Conservation (phyloP, 2,113 vertebrate genomes). For the Albula glossodonta region DNA sequence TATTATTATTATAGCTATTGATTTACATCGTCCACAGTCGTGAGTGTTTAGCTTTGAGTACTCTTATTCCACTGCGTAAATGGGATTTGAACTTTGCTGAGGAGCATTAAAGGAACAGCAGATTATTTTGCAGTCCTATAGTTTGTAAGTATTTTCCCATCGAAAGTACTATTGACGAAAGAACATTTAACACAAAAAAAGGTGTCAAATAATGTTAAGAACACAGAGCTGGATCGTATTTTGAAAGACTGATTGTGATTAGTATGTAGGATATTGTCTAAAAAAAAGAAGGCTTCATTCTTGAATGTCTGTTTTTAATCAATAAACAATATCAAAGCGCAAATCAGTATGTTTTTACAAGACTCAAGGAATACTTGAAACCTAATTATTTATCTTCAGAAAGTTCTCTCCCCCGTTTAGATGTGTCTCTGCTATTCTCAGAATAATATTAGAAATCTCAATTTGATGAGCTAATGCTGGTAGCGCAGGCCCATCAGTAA, state of each 20-base stretch:
- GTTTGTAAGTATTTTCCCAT: too few relatives aligned
- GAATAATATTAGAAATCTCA: slow-evolving; percentile 47
- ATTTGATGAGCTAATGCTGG: slow-evolving; percentile 45
- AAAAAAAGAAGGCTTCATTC: not conserved
- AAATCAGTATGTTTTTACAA: not conserved
- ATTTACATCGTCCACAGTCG: not conserved
- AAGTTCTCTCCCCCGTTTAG: slow-evolving; percentile 19
- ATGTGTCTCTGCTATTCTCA: slow-evolving; percentile 25
- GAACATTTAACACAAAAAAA: not conserved
- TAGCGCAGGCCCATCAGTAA: not conserved
- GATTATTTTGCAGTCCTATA: too few relatives aligned
- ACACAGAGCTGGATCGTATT: not conserved
- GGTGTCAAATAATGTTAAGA: too few relatives aligned
- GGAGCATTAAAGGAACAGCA: too few relatives aligned
- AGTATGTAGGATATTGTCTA: too few relatives aligned
- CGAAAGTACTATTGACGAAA: too few relatives aligned
- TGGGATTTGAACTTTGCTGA: too few relatives aligned
- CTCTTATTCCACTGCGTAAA: too few relatives aligned
- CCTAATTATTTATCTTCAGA: slow-evolving; percentile 44
- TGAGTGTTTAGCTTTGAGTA: too few relatives aligned
- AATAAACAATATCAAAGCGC: not conserved
- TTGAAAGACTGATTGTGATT: too few relatives aligned
- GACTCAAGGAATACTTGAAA: slow-evolving; percentile 19
- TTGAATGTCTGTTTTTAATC: not conserved
- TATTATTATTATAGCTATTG: not conserved